Evolutionary conservation across 2,888 invertebrate species (phyloP).

Genomic region (Terebella lapidaria): DNA sequence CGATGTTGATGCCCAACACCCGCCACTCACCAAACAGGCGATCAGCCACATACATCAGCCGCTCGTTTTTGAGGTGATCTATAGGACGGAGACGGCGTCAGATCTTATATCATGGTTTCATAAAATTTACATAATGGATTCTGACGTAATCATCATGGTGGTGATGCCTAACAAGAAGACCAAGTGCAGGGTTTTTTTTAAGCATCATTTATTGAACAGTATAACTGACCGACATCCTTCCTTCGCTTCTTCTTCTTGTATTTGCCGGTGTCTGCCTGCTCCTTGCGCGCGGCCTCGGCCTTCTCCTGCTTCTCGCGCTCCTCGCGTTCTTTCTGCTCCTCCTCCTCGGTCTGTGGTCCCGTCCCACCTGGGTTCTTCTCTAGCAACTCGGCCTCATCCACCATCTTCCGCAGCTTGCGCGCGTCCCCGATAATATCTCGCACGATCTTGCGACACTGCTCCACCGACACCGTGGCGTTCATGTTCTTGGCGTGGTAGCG

Average conservation of each 20-base stretch:
- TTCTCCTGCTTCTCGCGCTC: constrained; percentile 5
- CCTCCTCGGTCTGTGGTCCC: constrained; percentile 3
- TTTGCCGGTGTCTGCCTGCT: background rate
- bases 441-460: constrained; percentile 17
- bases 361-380: constrained; percentile 1
- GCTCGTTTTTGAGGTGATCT: constrained; percentile 18
- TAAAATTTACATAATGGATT: background rate
- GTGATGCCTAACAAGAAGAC: no score
- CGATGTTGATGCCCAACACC: constrained; percentile 13
- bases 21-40: constrained; percentile 13
- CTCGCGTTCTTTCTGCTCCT: constrained; percentile 2
- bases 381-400: constrained; percentile 14
- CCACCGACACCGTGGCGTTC: constrained; percentile 19
- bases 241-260: constrained; percentile 14
- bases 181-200: no score
- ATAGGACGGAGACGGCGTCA: background rate
- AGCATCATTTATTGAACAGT: no score
- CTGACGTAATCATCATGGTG: background rate
- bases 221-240: background rate
- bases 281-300: constrained; percentile 4
- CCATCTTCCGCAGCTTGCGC: constrained; percentile 16
- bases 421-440: constrained; percentile 21
- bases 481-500: constrained; percentile 23
- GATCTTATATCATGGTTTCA: no score
- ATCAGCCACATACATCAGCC: constrained; percentile 18